phyloP scores from a whole-genome alignment of 2,113 vertebrate genomes.

The Arothron firmamentum region DNA sequence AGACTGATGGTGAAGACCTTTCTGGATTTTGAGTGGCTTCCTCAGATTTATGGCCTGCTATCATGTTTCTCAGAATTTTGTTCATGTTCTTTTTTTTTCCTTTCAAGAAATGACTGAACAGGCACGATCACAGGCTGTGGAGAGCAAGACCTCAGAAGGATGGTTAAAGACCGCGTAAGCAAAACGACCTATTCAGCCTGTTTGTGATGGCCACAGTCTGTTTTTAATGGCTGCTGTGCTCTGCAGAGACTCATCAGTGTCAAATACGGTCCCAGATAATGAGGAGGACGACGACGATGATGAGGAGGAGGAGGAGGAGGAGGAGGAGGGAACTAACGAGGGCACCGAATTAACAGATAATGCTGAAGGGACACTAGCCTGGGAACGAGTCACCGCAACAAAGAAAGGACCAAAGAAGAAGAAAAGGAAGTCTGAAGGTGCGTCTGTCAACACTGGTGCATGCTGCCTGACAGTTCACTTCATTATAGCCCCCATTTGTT shows the following conservation, averaged over 20 bases:
- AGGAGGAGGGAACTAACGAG: slow-evolving; percentile 52
- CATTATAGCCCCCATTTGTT: neutral
- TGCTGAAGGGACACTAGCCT: slow-evolving; percentile 50
- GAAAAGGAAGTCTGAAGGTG: slow-evolving; percentile 83
- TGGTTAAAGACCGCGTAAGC: slow-evolving; percentile 72
- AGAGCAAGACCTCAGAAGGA: slow-evolving; percentile 65
- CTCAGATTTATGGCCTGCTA: neutral
- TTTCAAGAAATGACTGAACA: slow-evolving; percentile 27
- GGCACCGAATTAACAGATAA: slow-evolving; percentile 55
- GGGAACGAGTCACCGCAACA: slow-evolving; percentile 65
- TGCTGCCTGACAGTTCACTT: neutral
- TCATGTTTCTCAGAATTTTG: neutral
- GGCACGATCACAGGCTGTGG: slow-evolving; percentile 43
- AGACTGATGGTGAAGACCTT: slow-evolving; percentile 77
- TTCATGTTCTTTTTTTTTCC: neutral
- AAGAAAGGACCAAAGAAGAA: slow-evolving; percentile 82
- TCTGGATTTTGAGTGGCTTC: neutral
- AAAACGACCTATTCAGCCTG: neutral
- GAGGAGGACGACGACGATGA: slow-evolving; percentile 12
- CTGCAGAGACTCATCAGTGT: slow-evolving; percentile 48
- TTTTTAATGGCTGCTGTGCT: neutral
- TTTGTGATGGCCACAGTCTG: neutral
- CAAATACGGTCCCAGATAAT: slow-evolving; percentile 77
- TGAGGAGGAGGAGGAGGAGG: neutral
- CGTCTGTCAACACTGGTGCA: neutral